Evolutionary conservation across 2,113 vertebrate genomes (phyloP), one percentile per base, ranked within the genome.

Genomic region (Pogonocichla stellata): DNA sequence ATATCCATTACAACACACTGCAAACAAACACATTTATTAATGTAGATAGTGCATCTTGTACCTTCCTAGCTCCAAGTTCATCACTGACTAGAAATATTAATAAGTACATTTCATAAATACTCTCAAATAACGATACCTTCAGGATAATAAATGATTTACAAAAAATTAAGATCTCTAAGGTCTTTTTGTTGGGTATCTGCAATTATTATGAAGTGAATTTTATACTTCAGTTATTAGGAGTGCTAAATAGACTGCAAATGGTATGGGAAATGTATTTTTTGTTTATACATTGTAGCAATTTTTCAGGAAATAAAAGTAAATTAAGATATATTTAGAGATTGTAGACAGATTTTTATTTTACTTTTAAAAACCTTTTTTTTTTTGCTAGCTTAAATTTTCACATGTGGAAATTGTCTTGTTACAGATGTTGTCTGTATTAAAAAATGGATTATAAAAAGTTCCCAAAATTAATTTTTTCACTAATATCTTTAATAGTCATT

Each of bases 81-180:
- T 92, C 25, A 48, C 64, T 64, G 56, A 20, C 33, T 83, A 51
- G 51, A 86, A 86, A 86, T 83, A 88, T 62, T 73, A 69, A 82
- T 53, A 91, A 57, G 19, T 33, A 33, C 25, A 3, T 78, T 93
- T 95, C 74, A 69, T 51, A 92, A 83, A 66, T 69, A 28, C n/a
- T 95, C 92, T 86, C 48, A 83, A 62, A 80, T 88, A 88, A 82
- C 47, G 26, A 77, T 94, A 90, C 38, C 74, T 94, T 86, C 64
- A 90, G 90, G 79, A 80, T 42, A 90, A 71, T 43, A 83, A 66
- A 91, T 73, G 16, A 83, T 77, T 66, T 86, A 34, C 14, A 82
- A 77, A 95, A 38, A 87, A 33, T 42, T 19, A 61, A 88, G 13
- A 62, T 90, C 64, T 80, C 48, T 43, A 74, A 88, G 51, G 38